Evolutionary conservation across 2,888 invertebrate species (phyloP).

Genomic region (Gibbula magus): DNA sequence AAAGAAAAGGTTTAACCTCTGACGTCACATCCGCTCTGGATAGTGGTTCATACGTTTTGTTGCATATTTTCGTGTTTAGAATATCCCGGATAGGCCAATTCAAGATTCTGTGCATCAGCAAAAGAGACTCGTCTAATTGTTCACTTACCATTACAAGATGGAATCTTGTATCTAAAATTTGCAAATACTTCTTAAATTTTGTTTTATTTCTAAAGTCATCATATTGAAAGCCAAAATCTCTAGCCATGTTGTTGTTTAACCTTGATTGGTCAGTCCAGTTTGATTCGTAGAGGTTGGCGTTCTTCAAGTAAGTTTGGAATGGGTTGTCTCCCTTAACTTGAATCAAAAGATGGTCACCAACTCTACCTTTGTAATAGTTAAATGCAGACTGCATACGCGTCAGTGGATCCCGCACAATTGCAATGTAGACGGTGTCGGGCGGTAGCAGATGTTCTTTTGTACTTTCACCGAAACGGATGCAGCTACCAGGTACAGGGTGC

Average conservation of each 20-base stretch:
- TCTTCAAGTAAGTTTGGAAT: conserved; percentile 43
- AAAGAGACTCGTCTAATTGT: neutral
- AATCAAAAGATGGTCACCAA: no score
- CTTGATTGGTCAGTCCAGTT: conserved; percentile 34
- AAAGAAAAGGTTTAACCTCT: neutral
- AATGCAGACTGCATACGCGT: conserved; percentile 49
- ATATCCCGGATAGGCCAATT: neutral
- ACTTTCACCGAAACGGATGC: no score
- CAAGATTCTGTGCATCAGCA: neutral
- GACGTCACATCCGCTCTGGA: neutral
- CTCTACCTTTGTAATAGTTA: conserved; percentile 36
- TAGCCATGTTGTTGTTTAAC: conserved; percentile 52
- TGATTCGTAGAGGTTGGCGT: conserved; percentile 42
- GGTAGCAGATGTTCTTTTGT: no score
- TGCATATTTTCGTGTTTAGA: neutral
- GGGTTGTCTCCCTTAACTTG: conserved; percentile 33
- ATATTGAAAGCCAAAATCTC: conserved; percentile 50
- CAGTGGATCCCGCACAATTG: conserved; percentile 54
- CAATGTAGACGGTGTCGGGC: conserved; percentile 49
- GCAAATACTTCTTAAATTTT: neutral
- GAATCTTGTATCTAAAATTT: neutral
- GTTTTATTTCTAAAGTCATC: conserved; percentile 7
- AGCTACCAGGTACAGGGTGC: conserved; percentile 43
- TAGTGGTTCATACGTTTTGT: neutral
- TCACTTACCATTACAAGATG: neutral